These are phyloP conservation scores for Aegypius monachus DNA, from an alignment of 2,113 vertebrate species.

Conservation along the genomic window DNA sequence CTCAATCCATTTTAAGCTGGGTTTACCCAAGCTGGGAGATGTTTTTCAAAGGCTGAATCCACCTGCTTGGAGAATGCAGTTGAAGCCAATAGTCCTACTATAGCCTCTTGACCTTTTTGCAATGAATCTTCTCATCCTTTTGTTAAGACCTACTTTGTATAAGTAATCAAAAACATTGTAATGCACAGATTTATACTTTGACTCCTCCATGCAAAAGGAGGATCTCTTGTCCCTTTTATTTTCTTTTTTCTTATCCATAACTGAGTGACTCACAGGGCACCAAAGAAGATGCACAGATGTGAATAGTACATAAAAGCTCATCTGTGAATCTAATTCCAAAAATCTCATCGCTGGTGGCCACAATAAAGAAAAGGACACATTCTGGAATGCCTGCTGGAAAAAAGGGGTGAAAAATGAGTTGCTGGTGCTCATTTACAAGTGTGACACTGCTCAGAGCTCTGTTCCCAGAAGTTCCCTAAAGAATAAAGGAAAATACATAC, in stretches of 20 bases:
- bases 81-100: background rate
- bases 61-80: background rate
- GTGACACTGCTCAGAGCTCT: background rate
- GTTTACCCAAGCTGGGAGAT: background rate
- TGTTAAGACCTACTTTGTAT: background rate
- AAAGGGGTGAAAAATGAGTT: background rate
- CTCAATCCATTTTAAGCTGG: background rate
- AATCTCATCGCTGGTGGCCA: background rate
- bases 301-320: background rate
- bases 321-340: background rate
- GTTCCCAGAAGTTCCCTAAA: background rate
- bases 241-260: background rate
- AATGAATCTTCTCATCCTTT: background rate
- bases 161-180: background rate
- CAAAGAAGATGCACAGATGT: background rate
- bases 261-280: background rate
- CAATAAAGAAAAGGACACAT: background rate
- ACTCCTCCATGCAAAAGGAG: background rate
- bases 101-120: background rate
- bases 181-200: background rate
- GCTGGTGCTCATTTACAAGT: background rate
- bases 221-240: background rate
- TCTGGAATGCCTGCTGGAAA: background rate
- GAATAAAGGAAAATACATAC: background rate
- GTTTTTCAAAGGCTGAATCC: background rate